Percentiles rank a stretch among this genome's conserved stretches.
These are phyloP conservation scores for Trachemys scripta DNA, from an alignment of 2,113 vertebrate species.

Conservation along the genomic window DNA sequence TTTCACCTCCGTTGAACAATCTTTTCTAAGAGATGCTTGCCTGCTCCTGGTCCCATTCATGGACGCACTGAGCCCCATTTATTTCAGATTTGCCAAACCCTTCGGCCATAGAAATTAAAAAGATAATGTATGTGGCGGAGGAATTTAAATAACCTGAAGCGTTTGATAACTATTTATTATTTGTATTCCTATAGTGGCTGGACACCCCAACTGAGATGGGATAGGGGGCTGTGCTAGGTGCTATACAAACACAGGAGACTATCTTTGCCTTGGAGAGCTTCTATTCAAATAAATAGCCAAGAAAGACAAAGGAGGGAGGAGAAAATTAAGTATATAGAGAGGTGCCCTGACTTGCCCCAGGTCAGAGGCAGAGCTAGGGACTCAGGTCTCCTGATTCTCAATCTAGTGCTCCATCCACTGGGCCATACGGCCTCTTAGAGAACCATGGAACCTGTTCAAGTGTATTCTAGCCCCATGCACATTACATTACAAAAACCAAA, in stretches of 20 bases:
- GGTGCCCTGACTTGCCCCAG: not conserved
- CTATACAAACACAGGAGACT: not conserved
- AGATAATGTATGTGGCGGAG: not conserved
- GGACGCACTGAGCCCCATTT: not conserved
- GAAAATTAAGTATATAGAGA: not conserved
- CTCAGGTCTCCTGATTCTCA: not conserved
- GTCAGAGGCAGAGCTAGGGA: not conserved
- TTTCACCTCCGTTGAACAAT: conserved; percentile 21
- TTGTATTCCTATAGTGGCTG: not conserved
- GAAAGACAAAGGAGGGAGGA: not conserved
- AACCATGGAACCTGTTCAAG: not conserved
- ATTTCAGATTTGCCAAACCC: not conserved
- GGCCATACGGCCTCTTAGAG: not conserved
- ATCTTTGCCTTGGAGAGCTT: not conserved
- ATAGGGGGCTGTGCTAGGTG: not conserved
- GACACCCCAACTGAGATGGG: not conserved
- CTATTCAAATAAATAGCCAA: not conserved
- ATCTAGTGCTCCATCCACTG: not conserved
- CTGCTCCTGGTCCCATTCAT: not conserved
- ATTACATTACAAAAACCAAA: not conserved
- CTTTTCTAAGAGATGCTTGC: not conserved
- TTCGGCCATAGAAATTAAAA: not conserved
- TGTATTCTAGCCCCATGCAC: not conserved
- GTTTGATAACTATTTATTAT: not conserved
- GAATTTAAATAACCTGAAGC: not conserved